phyloP scores from a whole-genome alignment of 1,140 invertebrate species.

The Mercenaria mercenaria region DNA sequence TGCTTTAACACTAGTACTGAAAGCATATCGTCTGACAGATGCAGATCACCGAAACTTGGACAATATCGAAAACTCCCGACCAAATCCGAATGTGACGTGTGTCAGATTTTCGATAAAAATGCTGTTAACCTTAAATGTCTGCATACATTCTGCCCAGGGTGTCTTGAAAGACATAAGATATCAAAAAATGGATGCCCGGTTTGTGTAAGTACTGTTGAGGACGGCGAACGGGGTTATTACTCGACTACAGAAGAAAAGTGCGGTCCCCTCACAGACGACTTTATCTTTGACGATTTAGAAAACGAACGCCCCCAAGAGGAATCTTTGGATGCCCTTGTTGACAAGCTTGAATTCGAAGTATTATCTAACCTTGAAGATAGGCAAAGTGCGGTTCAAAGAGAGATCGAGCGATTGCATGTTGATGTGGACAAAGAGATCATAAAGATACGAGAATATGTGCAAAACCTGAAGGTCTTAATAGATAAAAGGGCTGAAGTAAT shows the following conservation, averaged over 20 bases:
- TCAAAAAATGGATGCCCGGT: constrained; percentile 57
- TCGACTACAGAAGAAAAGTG: not conserved
- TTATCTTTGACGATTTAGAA: constrained; percentile 18
- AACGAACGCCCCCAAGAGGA: not conserved
- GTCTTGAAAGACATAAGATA: constrained; percentile 56
- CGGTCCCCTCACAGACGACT: not conserved
- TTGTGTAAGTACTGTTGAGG: not conserved
- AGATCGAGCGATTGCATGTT: not conserved
- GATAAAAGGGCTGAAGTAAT: constrained; percentile 34
- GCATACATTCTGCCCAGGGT: constrained; percentile 47
- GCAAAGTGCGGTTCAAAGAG: not conserved
- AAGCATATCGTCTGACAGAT: constrained; percentile 20
- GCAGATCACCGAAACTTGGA: constrained; percentile 46
- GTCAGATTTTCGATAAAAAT: constrained; percentile 18
- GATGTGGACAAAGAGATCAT: constrained; percentile 52
- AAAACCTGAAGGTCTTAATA: constrained; percentile 26
- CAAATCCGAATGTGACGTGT: constrained; percentile 58
- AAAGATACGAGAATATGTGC: constrained; percentile 41
- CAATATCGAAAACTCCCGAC: constrained; percentile 62
- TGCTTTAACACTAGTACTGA: constrained; percentile 56
- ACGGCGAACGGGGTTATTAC: not conserved
- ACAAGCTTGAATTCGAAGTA: constrained; percentile 35
- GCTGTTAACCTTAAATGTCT: constrained; percentile 47
- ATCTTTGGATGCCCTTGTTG: not conserved
- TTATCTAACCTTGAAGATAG: not conserved